Evolutionary conservation across 2,113 vertebrate genomes (phyloP).

Genomic region (Etheostoma cragini): DNA sequence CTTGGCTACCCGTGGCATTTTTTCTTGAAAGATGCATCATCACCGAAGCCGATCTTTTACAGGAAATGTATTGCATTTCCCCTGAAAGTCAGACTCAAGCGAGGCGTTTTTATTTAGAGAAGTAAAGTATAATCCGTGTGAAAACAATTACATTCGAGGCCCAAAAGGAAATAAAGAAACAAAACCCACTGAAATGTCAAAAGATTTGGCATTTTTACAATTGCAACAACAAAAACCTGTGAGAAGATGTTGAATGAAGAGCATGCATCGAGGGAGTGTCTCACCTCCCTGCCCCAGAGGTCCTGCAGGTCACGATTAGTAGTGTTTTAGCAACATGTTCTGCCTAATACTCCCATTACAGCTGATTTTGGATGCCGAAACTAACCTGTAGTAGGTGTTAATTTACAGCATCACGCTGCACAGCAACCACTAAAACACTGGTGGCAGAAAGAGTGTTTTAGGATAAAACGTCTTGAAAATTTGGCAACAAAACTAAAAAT

Average conservation of each 20-base stretch:
- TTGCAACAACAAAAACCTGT: background rate
- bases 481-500: background rate
- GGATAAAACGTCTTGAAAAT: background rate
- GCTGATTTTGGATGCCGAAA: background rate
- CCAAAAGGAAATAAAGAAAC: background rate
- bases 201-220: background rate
- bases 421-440: background rate
- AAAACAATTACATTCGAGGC: background rate
- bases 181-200: background rate
- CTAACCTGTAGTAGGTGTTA: background rate
- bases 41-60: background rate
- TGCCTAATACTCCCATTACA: too few relatives aligned
- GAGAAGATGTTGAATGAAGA: background rate
- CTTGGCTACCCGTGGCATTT: background rate
- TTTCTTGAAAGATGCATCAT: background rate
- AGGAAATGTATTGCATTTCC: background rate
- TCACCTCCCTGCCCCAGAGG: slow-evolving; percentile 69
- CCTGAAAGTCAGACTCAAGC: background rate
- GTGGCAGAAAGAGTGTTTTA: background rate
- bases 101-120: background rate
- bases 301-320: slow-evolving; percentile 47
- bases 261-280: background rate
- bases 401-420: background rate
- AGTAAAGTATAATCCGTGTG: too few relatives aligned
- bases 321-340: too few relatives aligned